Evolutionary conservation across 2,888 invertebrate genomes (phyloP).

Genomic region (Harpagoxenus sublaevis): DNA sequence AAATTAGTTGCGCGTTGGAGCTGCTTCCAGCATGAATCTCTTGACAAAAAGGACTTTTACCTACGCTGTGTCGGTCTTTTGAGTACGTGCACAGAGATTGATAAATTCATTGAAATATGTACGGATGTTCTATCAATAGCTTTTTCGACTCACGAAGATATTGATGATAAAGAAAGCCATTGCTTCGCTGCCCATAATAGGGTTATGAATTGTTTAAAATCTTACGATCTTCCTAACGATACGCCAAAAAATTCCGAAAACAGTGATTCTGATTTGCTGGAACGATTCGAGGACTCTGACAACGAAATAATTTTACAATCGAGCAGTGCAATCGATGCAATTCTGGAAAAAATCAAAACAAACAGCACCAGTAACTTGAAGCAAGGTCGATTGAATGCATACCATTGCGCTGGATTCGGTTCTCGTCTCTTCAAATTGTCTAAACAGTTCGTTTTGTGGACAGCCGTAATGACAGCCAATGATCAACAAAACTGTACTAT

Average conservation of each 20-base stretch:
- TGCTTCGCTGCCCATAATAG: background rate
- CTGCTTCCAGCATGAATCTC: background rate
- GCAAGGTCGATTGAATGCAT: background rate
- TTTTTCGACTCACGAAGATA: background rate
- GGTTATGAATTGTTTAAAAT: background rate
- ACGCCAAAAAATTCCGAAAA: background rate
- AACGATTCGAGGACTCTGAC: background rate
- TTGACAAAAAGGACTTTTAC: background rate
- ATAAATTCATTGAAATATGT: background rate
- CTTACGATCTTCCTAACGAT: background rate
- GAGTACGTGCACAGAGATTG: background rate
- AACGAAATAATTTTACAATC: background rate
- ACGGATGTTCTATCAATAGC: background rate
- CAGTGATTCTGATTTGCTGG: background rate
- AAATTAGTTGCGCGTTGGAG: constrained; percentile 8
- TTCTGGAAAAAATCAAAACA: background rate
- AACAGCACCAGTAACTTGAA: background rate
- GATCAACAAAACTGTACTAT: background rate
- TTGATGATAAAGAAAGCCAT: constrained; percentile 2
- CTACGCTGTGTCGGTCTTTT: background rate
- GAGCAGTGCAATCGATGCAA: background rate
- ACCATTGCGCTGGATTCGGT: background rate
- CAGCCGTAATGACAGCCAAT: background rate
- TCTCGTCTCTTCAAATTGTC: background rate
- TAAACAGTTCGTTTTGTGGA: background rate